Percentiles rank a stretch among this genome's conserved stretches.
phyloP scores from a whole-genome alignment of 37 sponge, comb jelly and placozoan genomes.

The Agelas oroides region DNA sequence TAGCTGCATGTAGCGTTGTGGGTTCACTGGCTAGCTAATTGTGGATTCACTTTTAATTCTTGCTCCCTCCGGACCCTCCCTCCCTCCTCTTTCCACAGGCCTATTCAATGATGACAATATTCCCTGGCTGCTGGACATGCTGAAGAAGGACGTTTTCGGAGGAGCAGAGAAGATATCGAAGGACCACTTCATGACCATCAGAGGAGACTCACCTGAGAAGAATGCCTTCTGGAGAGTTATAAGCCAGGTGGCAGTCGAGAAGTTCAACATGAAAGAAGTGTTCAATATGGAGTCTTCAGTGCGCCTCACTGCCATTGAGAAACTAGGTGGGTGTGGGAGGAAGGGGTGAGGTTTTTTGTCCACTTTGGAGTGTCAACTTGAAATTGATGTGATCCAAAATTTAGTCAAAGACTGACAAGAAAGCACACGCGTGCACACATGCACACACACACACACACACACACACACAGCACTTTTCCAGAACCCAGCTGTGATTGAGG shows the following conservation, averaged over 20 bases:
- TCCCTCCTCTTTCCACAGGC: background rate
- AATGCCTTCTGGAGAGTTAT: conserved; percentile 71
- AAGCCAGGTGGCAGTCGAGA: conserved; percentile 77
- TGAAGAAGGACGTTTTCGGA: conserved; percentile 73
- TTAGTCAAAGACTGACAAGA: conserved; percentile 1
- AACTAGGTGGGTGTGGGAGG: conserved; percentile 62
- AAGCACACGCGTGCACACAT: conserved; percentile 1
- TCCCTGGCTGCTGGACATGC: conserved; percentile 81
- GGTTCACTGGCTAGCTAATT: no score
- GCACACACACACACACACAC: conserved; percentile 28
- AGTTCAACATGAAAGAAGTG: conserved; percentile 92
- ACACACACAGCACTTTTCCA: conserved; percentile 76
- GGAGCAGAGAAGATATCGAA: conserved; percentile 64
- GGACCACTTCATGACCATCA: conserved; percentile 70
- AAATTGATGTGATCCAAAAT: background rate
- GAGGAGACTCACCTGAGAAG: conserved; percentile 66
- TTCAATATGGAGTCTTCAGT: conserved; percentile 94
- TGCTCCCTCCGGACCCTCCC: no score
- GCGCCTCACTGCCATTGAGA: conserved; percentile 91
- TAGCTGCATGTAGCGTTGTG: no score
- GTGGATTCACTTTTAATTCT: no score
- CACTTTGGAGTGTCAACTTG: background rate
- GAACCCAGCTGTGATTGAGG: conserved; percentile 90
- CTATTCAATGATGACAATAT: conserved; percentile 73
- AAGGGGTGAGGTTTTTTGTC: background rate